phyloP scores from a whole-genome alignment of 2,888 invertebrate genomes.

The Gerris lacustris region DNA sequence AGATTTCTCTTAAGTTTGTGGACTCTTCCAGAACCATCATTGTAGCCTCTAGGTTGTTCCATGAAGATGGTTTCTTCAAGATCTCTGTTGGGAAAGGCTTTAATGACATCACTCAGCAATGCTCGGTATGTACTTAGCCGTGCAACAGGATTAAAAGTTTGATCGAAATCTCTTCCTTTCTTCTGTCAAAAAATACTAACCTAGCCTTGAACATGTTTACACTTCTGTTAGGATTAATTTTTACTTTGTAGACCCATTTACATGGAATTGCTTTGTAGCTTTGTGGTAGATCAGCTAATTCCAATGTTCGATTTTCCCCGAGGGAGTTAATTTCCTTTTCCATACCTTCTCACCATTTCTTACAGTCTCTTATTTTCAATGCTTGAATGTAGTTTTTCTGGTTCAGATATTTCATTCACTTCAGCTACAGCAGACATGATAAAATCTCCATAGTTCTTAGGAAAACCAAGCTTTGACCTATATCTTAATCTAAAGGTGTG shows the following conservation, averaged over 20 bases:
- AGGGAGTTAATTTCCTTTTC: background rate
- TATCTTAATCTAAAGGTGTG: background rate
- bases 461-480: background rate
- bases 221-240: constrained; percentile 18
- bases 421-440: constrained; percentile 5
- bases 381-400: background rate
- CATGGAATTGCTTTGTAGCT: constrained; percentile 10
- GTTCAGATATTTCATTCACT: background rate
- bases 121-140: constrained; percentile 26
- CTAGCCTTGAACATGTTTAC: constrained; percentile 30
- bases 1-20: constrained; percentile 29
- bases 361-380: background rate
- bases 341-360: background rate
- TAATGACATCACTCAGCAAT: constrained; percentile 28
- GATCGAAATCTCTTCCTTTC: constrained; percentile 31
- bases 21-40: constrained; percentile 30
- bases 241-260: constrained; percentile 14
- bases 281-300: constrained; percentile 4
- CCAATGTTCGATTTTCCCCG: background rate
- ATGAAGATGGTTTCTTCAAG: constrained; percentile 28
- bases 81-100: constrained; percentile 31
- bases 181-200: constrained; percentile 32
- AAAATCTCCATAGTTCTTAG: background rate
- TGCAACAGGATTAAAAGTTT: constrained; percentile 34
- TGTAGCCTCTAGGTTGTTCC: constrained; percentile 33